Evolutionary conservation across 2,113 vertebrate species (phyloP), one percentile per base, ranked within the genome.

Genomic region (Mobula birostris): DNA sequence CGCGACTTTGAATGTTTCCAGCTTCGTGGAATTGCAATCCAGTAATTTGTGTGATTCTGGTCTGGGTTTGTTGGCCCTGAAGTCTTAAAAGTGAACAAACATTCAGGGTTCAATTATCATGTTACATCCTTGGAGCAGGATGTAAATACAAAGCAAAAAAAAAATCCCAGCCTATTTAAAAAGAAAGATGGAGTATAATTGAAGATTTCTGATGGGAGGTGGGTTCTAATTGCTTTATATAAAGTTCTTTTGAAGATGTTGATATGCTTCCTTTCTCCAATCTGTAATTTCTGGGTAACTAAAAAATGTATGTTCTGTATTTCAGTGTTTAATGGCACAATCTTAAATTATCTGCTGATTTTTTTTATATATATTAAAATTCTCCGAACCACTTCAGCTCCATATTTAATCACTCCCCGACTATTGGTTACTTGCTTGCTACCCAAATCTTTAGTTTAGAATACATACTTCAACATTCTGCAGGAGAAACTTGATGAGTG

Each of bases 281-380:
- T 93, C 32, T 93, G 40, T 93, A 93, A 93, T 93, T 93, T 93
- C 91, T 93, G 91, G 91, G 68, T 93, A 72, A 74, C 91, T 74
- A 48, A 32, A 93, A 93, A 93, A 14, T 74, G 91, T 93, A 93
- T 93, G 91, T 93, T 74, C 91, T 93, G 91, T 93, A 93, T 93
- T 93, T 93, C 83, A 87, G 91, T 90, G 87, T 93, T 93, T 93
- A 32, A 93, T 93, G 68, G 91, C 91, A 93, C 91, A 93, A 93
- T 72, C 91, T 93, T 93, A 93, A 93, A 93, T 74, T 93, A 74
- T 93, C 91, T 93, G 91, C 32, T 93, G 91, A 93, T 93, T 93
- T 93, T 93, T 74, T 21, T 74, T 74, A 66, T 74, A 74, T 74
- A 93, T 93, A 93, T 93, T 93, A 93, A 93, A 93, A 93, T 93